These are phyloP conservation scores for Fopius arisanus DNA, from an alignment of 1,140 invertebrate genomes.

Conservation along the genomic window DNA sequence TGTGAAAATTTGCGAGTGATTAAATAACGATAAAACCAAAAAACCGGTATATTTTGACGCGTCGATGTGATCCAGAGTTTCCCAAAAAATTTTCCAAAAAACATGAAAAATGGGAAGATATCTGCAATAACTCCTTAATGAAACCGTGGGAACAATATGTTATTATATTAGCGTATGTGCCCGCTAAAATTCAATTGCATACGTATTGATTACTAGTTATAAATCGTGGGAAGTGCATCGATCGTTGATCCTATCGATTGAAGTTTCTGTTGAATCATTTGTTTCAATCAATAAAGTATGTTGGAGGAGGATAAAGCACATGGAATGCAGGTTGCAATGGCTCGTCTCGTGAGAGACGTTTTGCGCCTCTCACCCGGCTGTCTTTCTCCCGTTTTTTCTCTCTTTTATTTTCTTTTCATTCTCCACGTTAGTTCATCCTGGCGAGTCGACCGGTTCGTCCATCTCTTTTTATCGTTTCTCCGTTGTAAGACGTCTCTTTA, in stretches of 20 bases:
- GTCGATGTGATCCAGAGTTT: too few relatives aligned
- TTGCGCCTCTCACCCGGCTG: neutral
- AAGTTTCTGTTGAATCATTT: neutral
- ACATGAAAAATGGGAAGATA: too few relatives aligned
- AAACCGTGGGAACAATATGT: neutral
- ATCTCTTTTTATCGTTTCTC: constrained; percentile 20
- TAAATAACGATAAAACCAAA: too few relatives aligned
- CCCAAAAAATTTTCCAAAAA: too few relatives aligned
- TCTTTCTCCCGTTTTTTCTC: constrained; percentile 9
- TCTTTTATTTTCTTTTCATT: constrained; percentile 32
- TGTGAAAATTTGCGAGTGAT: too few relatives aligned
- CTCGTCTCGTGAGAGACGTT: neutral
- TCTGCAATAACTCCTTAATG: too few relatives aligned
- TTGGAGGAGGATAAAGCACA: constrained; percentile 22
- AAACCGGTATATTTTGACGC: too few relatives aligned
- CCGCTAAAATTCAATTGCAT: neutral
- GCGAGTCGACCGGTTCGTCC: constrained; percentile 28
- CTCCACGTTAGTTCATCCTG: constrained; percentile 20
- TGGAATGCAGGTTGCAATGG: constrained; percentile 27
- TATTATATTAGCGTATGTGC: too few relatives aligned
- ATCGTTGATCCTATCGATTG: neutral
- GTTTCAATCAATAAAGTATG: neutral
- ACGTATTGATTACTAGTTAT: neutral
- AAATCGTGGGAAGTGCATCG: neutral
- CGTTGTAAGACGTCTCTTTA: constrained; percentile 26